Conservation (phyloP, 2,113 vertebrate genomes). For the Ammodytes marinus region DNA sequence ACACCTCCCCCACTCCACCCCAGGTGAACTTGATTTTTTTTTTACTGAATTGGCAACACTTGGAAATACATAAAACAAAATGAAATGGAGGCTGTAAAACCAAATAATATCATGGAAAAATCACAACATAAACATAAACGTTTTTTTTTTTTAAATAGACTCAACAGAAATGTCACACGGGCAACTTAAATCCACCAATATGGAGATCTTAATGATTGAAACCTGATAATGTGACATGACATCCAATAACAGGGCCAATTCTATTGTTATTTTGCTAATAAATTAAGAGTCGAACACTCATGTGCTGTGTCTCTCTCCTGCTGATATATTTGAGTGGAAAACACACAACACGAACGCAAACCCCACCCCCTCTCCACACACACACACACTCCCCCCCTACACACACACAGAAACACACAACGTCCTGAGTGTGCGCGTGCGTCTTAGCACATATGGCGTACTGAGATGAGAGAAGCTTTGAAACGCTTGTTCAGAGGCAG, state of each 20-base stretch:
- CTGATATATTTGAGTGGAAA: conserved; percentile 19
- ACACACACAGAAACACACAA: neutral
- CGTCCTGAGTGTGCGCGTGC: neutral
- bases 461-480: conserved; percentile 68
- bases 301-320: neutral
- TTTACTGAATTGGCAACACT: neutral
- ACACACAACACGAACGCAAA: conserved; percentile 11
- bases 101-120: neutral
- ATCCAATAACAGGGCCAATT: neutral
- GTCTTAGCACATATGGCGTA: conserved; percentile 20
- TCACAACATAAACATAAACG: too few relatives aligned
- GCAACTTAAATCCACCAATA: too few relatives aligned
- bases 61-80: neutral
- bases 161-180: neutral
- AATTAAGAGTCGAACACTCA: neutral
- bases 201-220: neutral
- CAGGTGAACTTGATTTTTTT: conserved; percentile 22
- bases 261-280: neutral
- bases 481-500: conserved; percentile 62
- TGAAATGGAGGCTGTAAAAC: neutral
- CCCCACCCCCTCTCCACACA: neutral
- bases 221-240: neutral
- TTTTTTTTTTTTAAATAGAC: neutral
- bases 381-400: conserved; percentile 8
- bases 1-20: conserved; percentile 27